These are phyloP conservation scores for Agrochola lota DNA, from an alignment of 2,888 invertebrate genomes.

Conservation along the genomic window DNA sequence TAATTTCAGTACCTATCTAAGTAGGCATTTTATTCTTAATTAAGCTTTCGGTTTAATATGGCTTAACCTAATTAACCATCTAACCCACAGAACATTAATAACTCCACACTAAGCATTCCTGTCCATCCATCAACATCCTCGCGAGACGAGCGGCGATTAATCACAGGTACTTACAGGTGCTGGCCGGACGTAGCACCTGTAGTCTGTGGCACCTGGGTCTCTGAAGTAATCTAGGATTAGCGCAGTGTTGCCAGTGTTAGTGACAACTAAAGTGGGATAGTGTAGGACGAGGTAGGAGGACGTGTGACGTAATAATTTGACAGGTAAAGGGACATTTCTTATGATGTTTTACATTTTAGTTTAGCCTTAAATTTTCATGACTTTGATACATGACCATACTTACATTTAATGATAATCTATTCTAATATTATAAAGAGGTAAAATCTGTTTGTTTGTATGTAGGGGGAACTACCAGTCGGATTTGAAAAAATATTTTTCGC, in stretches of 20 bases:
- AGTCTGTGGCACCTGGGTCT: conserved; percentile 19
- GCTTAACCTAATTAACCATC: conserved; percentile 3
- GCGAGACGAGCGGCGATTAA: conserved; percentile 39
- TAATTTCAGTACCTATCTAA: not conserved
- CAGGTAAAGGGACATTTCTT: not conserved
- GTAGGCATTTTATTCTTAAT: not conserved
- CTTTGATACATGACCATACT: not conserved
- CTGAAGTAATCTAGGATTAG: conserved; percentile 25
- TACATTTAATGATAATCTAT: too few species aligned
- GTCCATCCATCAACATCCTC: conserved; percentile 30
- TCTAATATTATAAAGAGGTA: too few species aligned
- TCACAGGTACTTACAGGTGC: conserved; percentile 19
- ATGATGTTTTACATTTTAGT: not conserved
- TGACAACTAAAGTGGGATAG: not conserved
- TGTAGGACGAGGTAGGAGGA: too few species aligned
- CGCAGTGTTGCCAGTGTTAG: conserved; percentile 12
- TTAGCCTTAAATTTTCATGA: not conserved
- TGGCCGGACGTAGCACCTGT: conserved; percentile 16
- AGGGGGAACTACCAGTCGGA: too few species aligned
- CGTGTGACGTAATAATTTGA: not conserved
- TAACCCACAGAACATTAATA: conserved; percentile 20
- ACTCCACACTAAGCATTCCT: conserved; percentile 10
- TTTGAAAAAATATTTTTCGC: too few species aligned
- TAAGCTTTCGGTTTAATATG: not conserved
- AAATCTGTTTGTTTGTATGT: too few species aligned